phyloP scores from a whole-genome alignment of 2,797 vertebrate species.

The Tapirus indicus region DNA sequence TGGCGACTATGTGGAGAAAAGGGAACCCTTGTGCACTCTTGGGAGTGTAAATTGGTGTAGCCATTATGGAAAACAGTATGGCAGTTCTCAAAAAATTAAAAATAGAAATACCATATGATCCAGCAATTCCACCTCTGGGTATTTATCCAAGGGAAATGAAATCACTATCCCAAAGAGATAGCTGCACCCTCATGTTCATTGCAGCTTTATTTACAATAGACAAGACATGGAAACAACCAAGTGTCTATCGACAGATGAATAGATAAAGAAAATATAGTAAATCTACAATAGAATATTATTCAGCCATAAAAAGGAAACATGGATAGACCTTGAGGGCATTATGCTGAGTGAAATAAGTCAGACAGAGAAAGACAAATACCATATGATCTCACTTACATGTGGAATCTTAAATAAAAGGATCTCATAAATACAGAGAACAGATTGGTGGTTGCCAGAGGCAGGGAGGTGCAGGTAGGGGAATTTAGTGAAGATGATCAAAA shows the following conservation, averaged over 20 bases:
- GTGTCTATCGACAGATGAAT: neutral
- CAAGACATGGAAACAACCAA: neutral
- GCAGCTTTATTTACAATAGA: neutral
- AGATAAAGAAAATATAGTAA: neutral
- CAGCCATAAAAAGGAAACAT: neutral
- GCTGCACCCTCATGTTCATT: neutral
- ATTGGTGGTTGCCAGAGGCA: neutral
- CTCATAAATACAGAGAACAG: neutral
- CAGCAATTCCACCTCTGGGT: neutral
- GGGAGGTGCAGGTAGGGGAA: neutral
- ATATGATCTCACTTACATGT: neutral
- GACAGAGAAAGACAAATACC: neutral
- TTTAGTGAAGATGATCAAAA: neutral
- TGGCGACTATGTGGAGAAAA: neutral
- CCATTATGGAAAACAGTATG: neutral
- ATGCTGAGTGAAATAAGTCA: neutral
- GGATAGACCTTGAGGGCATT: neutral
- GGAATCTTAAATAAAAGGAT: neutral
- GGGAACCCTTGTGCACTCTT: neutral
- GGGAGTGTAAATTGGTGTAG: neutral
- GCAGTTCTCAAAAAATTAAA: neutral
- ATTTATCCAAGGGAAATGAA: neutral
- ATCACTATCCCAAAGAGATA: neutral
- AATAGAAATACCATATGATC: neutral
- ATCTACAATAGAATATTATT: neutral